These are phyloP conservation scores for Hypena proboscidalis DNA, from an alignment of 2,888 invertebrate genomes.

Conservation along the genomic window DNA sequence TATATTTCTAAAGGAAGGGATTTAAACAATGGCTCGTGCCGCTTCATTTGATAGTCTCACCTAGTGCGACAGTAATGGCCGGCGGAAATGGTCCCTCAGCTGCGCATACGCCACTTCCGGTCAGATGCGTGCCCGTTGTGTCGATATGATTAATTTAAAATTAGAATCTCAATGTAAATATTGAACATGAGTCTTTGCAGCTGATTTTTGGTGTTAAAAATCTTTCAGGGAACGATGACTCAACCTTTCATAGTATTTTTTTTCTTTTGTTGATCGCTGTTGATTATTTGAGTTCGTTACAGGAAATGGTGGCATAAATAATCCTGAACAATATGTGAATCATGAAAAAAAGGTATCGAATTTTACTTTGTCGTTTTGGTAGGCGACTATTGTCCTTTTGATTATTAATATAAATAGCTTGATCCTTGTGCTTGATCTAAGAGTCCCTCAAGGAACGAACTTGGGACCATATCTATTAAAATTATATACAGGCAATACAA, in stretches of 20 bases:
- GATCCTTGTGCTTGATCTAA: too few species aligned
- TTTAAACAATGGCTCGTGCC: slow-evolving; percentile 69
- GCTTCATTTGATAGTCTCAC: slow-evolving; percentile 70
- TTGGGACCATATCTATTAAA: too few species aligned
- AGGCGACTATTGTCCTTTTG: too few species aligned
- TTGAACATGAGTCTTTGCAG: slow-evolving; percentile 33
- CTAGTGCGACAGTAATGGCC: slow-evolving; percentile 64
- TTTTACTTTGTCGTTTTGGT: too few species aligned
- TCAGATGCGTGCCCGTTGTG: slow-evolving; percentile 67
- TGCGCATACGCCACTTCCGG: slow-evolving; percentile 72
- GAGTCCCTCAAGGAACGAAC: too few species aligned
- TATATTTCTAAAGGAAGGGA: slow-evolving; percentile 60
- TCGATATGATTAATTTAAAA: slow-evolving; percentile 62
- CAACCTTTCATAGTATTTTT: slow-evolving; percentile 3
- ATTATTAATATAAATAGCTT: too few species aligned
- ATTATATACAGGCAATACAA: too few species aligned
- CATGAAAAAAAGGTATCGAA: too few species aligned
- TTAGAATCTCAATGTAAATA: slow-evolving; percentile 56
- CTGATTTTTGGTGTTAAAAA: slow-evolving; percentile 30
- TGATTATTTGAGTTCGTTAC: too few species aligned
- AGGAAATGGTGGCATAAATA: too few species aligned
- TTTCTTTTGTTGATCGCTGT: neutral
- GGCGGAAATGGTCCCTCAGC: slow-evolving; percentile 68
- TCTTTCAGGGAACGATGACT: slow-evolving; percentile 13
- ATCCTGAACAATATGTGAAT: too few species aligned